Evolutionary conservation across 2,888 invertebrate species (phyloP).

Genomic region (Ophion ventricosus): DNA sequence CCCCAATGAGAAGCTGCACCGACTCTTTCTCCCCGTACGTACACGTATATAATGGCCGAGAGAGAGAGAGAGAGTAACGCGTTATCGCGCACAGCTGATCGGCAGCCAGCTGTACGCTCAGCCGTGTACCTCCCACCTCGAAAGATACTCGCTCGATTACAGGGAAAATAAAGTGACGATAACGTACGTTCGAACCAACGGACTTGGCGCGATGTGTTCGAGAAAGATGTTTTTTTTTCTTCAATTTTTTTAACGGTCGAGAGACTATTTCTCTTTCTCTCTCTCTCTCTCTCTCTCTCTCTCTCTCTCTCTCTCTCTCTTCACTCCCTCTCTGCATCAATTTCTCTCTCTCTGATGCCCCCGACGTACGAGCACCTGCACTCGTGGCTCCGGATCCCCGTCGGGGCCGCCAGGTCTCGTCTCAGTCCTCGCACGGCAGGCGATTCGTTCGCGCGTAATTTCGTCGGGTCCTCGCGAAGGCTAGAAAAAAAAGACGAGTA

Average conservation of each 20-base stretch:
- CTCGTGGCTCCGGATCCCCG: constrained; percentile 10
- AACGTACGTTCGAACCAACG: no score
- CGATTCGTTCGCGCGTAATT: constrained; percentile 47
- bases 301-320: background rate
- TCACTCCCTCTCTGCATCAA: background rate
- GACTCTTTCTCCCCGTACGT: background rate
- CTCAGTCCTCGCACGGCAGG: constrained; percentile 49
- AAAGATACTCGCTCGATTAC: background rate
- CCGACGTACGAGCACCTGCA: constrained; percentile 7
- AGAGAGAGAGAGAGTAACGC: background rate
- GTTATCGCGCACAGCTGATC: constrained; percentile 28
- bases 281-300: no score
- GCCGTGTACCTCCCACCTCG: background rate
- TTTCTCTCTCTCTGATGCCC: background rate
- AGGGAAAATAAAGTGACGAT: background rate
- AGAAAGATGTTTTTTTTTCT: no score
- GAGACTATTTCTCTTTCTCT: no score
- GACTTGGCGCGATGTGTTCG: no score
- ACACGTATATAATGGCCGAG: no score
- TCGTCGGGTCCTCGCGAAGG: background rate
- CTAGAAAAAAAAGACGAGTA: background rate
- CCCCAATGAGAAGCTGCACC: constrained; percentile 19
- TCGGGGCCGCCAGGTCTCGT: constrained; percentile 12
- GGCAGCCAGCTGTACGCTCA: constrained; percentile 18
- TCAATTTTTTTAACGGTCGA: no score